Base-by-base conservation (phyloP, 2,113 vertebrate genomes). In the Ophthalmolycus amberensis region DNA sequence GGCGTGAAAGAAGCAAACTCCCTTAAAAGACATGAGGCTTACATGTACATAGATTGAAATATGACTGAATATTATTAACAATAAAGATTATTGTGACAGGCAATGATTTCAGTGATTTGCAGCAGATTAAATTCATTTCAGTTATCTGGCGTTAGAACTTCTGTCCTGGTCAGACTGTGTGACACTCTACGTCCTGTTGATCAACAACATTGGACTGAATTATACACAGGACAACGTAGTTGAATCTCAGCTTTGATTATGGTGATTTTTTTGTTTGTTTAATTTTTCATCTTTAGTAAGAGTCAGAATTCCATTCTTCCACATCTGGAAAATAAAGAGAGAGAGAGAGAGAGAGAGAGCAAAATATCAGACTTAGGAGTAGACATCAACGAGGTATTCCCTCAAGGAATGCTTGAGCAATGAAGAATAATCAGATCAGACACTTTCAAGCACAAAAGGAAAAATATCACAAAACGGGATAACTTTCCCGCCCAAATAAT, bases 271-370 rank as follows among this genome's bases (percentile, higher is more conserved):
- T 37, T 29, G 48, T 40, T 60, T 56, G 18, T 52, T 18, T 34
- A 4, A 67, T 20, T 15, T 34, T 69, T 27, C 16, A 46, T 11
- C 71, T 65, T 89, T 69, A 92, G 64, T 90, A 91, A 12, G 75
- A 83, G 34, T 88, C 82, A 3, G 82, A 68, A 18, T 82, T 83
- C 90, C 85, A 91, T 5, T 90, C 91, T 10, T 89, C 81, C 4
- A 46, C 12, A 58, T 91, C 93, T 94, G 81, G 1, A 69, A 79
- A 59, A 0, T 14, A 50, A 50, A 50, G 8, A 50, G 32, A 32
- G 32, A 32, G 29, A 32, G 29, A 32, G 29, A 54, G 1, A 78
- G 10, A 78, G 27, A 67, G 44, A 42, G 37, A 69, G 1, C 11
- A 37, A 54, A 68, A 72, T 32, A 54, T 84, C 1, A 79, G 18